Base-by-base conservation (phyloP, 2,888 invertebrate genomes). In the Congeria kusceri region DNA sequence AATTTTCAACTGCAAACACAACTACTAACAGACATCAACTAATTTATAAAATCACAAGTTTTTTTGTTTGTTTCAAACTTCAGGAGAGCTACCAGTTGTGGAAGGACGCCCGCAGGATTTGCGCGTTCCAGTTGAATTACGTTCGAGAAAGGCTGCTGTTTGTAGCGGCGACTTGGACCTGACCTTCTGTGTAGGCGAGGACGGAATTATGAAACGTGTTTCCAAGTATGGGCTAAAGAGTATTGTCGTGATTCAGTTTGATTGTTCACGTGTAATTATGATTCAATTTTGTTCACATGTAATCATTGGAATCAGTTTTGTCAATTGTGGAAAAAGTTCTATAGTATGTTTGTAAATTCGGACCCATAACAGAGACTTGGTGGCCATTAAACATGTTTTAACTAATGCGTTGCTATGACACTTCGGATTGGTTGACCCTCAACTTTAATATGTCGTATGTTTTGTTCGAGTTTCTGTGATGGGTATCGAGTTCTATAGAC, bases 91-190 rank as follows among this genome's bases (percentile, higher is more conserved):
- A 53, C 64, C 76, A 0, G 44, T 61, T 0, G 97, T 98, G 0
- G 95, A 95, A 0, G 95, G 95, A 0, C 96, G 96, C 0, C 89
- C 95, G 0, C 97, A 96, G 91, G 97, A 98, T 94, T 95, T 98
- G 59, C 95, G 96, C 83, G 94, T 95, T 0, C 95, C 96, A 0
- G 95, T 95, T 65, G 92, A 95, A n/a, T 93, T 98, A 15, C 95
- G 95, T 0, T 94, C 95, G 29, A 95, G 96, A 11, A 94, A 98
- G 39, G 93, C 95, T 0, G 23, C 95, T 87, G 95, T 96, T 67
- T 95, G 96, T 0, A 94, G 95, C 29, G 95, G 95, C 25, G 98
- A 98, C 1, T 97, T 95, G 89, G 98, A 98, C 93, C 94, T 97
- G 86, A 98, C 97, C 93, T 98, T 95, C 91, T 97, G 97, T 91